A percentile compares a stretch with the other conserved stretches of the same genome.
phyloP scores from a whole-genome alignment of 1,140 invertebrate genomes.

The Drosophila ficusphila region DNA sequence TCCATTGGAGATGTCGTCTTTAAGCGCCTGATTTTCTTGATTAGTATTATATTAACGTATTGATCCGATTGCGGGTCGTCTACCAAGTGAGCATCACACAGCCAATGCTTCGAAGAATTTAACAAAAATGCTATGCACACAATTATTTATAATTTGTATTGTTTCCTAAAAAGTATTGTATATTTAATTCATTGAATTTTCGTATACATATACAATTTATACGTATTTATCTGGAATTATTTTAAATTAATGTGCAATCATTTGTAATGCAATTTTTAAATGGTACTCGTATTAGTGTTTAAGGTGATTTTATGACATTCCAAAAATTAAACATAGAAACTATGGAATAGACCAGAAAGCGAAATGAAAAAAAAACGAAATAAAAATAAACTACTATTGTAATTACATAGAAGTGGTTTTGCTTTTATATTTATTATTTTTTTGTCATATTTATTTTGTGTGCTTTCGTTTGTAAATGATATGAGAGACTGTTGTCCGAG shows the following conservation, averaged over 20 bases:
- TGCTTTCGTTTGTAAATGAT: too few relatives aligned
- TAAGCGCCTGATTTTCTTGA: conserved; percentile 57
- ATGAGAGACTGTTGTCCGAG: too few relatives aligned
- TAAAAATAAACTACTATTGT: conserved; percentile 43
- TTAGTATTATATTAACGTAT: conserved; percentile 56
- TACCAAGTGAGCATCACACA: conserved; percentile 53
- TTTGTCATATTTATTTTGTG: too few relatives aligned
- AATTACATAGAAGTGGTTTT: conserved; percentile 8
- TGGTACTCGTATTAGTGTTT: conserved; percentile 46
- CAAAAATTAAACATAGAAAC: conserved; percentile 69
- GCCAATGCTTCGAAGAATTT: conserved; percentile 42
- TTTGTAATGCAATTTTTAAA: conserved; percentile 42
- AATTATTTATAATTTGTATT: conserved; percentile 33
- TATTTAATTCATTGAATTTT: conserved; percentile 39
- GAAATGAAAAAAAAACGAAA: conserved; percentile 30
- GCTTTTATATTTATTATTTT: too few relatives aligned
- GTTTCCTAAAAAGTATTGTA: conserved; percentile 45
- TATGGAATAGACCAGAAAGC: conserved; percentile 45
- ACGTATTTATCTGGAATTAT: conserved; percentile 51
- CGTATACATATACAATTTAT: conserved; percentile 35
- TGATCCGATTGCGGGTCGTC: conserved; percentile 7
- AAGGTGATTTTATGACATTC: conserved; percentile 78
- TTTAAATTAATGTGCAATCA: conserved; percentile 48
- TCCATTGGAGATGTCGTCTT: conserved; percentile 65
- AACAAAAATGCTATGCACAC: conserved; percentile 54